These are phyloP conservation scores for Liopterus haemorrhoidalis DNA, from an alignment of 2,888 invertebrate genomes.

Conservation along the genomic window DNA sequence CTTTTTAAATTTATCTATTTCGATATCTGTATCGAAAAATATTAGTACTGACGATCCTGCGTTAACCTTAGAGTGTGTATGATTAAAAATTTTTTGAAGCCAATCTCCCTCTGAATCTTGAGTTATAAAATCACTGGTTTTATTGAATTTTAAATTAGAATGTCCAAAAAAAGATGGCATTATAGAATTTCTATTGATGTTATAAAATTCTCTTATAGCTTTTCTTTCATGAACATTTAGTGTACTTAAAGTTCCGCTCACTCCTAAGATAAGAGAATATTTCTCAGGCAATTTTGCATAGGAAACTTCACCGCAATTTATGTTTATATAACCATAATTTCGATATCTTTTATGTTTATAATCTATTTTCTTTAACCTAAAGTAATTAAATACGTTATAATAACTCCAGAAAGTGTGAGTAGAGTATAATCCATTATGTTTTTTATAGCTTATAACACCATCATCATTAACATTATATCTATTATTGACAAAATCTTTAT, in stretches of 20 bases:
- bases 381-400: constrained; percentile 11
- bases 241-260: constrained; percentile 9
- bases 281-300: constrained; percentile 11
- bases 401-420: constrained; percentile 1
- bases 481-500: background rate
- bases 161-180: constrained; percentile 15
- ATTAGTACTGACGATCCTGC: constrained; percentile 7
- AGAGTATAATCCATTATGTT: constrained; percentile 4
- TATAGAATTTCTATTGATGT: constrained; percentile 1
- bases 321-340: constrained; percentile 8
- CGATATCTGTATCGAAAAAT: constrained; percentile 8
- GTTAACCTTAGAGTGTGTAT: background rate
- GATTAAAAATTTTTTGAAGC: constrained; percentile 3
- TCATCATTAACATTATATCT: background rate
- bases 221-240: background rate
- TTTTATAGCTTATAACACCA: background rate
- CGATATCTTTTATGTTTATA: background rate
- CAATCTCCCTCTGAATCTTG: constrained; percentile 1
- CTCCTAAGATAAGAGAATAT: constrained; percentile 6
- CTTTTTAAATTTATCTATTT: background rate
- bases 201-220: constrained; percentile 3
- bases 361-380: constrained; percentile 9
- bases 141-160: constrained; percentile 4
- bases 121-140: background rate
- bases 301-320: constrained; percentile 3